These are phyloP conservation scores for Copidosoma aretas DNA, from an alignment of 2,888 invertebrate genomes.

Conservation along the genomic window DNA sequence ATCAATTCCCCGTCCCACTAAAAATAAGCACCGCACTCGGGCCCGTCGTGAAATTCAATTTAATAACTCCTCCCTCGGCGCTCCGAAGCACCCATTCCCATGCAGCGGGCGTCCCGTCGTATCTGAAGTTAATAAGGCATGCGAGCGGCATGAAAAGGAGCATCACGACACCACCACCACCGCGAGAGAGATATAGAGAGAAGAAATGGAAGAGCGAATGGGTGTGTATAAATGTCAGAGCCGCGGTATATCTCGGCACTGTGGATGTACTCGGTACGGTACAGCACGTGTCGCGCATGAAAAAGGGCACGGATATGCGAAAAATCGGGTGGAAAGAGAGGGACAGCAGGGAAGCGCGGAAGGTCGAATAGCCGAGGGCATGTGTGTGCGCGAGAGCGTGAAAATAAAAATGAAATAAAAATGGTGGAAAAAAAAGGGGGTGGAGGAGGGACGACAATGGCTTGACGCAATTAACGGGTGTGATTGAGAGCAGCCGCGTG, in stretches of 20 bases:
- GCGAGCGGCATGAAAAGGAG: conserved; percentile 6
- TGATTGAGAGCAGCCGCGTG: conserved; percentile 1
- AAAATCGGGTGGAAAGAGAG: conserved; percentile 11
- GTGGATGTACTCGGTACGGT: not conserved
- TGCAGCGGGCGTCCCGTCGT: not conserved
- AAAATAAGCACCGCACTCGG: too few species aligned
- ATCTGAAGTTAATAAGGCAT: conserved; percentile 17
- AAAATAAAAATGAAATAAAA: not conserved
- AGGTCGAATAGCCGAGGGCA: conserved; percentile 10
- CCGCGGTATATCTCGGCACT: not conserved
- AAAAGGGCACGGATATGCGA: not conserved
- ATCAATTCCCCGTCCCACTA: too few species aligned
- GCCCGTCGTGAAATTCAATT: too few species aligned
- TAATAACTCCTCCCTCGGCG: not conserved
- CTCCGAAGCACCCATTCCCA: not conserved
- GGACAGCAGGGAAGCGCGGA: not conserved
- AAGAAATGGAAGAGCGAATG: not conserved
- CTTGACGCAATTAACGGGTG: conserved; percentile 23
- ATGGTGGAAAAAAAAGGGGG: not conserved
- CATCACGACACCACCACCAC: not conserved
- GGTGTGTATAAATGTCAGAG: not conserved
- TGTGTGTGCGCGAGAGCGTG: not conserved
- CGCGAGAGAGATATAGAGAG: not conserved
- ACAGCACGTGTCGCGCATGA: not conserved
- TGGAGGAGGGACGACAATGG: conserved; percentile 11